Evolutionary conservation across 2,113 vertebrate species (phyloP).

Genomic region (Pholis gunnellus): DNA sequence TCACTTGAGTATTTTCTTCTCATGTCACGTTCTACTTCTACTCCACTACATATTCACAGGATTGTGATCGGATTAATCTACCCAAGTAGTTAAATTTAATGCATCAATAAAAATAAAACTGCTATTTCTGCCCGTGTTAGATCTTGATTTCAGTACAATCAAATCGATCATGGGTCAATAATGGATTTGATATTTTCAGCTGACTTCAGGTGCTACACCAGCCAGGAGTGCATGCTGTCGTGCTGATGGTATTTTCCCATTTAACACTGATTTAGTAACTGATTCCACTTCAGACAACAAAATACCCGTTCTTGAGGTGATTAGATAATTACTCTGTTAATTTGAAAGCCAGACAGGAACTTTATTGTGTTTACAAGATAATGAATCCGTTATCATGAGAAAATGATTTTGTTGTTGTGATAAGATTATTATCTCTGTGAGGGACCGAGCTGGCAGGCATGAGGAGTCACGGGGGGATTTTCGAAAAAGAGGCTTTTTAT

Average conservation of each 20-base stretch:
- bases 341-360: constrained; percentile 4
- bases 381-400: not conserved
- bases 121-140: not conserved
- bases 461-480: not conserved
- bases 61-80: no score
- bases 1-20: no score
- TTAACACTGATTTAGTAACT: not conserved
- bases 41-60: no score
- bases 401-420: constrained; percentile 5
- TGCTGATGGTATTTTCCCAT: not conserved
- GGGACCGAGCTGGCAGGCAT: constrained; percentile 3
- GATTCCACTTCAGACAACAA: not conserved
- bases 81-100: no score
- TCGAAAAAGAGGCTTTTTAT: not conserved
- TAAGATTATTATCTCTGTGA: constrained; percentile 6
- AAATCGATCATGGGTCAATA: not conserved
- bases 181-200: not conserved
- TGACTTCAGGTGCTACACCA: not conserved
- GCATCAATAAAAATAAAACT: no score
- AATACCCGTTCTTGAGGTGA: not conserved
- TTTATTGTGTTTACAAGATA: not conserved
- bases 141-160: not conserved
- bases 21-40: no score
- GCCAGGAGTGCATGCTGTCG: not conserved
- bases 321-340: constrained; percentile 6